phyloP scores from a whole-genome alignment of 2,113 vertebrate species.

The Corapipo altera region DNA sequence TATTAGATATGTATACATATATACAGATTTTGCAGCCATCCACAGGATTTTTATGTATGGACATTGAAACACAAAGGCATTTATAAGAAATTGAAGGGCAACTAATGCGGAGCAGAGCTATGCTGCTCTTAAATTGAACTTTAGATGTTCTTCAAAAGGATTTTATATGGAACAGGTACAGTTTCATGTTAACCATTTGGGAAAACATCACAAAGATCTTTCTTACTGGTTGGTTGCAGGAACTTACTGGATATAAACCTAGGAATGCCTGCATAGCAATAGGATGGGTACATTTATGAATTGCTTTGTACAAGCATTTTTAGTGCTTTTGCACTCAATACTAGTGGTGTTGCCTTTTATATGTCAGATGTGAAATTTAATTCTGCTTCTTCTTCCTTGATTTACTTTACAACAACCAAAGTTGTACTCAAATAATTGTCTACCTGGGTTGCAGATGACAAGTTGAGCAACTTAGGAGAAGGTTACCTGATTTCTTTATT shows the following conservation, averaged over 20 bases:
- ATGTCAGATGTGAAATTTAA: background rate
- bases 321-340: background rate
- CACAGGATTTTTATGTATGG: background rate
- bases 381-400: background rate
- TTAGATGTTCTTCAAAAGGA: constrained; percentile 33
- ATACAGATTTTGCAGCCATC: background rate
- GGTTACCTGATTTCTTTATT: background rate
- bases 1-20: background rate
- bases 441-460: background rate
- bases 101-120: background rate
- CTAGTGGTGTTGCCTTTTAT: background rate
- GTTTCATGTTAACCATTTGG: constrained; percentile 20
- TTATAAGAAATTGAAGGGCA: background rate
- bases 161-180: constrained; percentile 25
- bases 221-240: background rate
- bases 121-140: background rate
- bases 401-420: background rate
- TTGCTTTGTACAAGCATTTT: background rate
- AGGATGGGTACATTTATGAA: background rate
- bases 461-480: background rate
- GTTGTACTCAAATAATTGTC: background rate
- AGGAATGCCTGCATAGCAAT: background rate
- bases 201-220: constrained; percentile 9
- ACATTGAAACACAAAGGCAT: background rate
- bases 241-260: background rate